A percentile compares a stretch with the other conserved stretches of the same genome.
Conservation (phyloP, 2,113 vertebrate species). For the Bufo bufo region DNA sequence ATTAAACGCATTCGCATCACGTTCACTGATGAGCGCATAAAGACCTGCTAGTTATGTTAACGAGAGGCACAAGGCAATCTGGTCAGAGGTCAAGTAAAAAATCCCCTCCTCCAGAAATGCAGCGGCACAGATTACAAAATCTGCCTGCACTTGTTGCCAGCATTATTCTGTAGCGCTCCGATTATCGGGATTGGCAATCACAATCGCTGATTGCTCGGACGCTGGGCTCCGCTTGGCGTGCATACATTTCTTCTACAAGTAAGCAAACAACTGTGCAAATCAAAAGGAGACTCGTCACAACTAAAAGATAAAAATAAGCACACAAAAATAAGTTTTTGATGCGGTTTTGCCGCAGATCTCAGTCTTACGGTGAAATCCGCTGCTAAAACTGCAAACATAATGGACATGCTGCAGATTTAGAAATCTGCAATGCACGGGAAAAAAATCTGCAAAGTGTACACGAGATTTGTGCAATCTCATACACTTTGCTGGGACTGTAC, state of each 20-base stretch:
- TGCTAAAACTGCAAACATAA: no score
- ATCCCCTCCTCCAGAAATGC: neutral
- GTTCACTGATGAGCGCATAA: neutral
- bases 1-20: no score
- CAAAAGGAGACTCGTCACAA: no score
- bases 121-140: neutral
- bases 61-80: conserved; percentile 26
- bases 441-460: no score
- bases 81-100: conserved; percentile 24
- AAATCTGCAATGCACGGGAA: no score
- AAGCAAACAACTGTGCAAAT: neutral
- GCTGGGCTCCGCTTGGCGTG: neutral
- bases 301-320: no score
- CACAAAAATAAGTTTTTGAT: no score
- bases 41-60: conserved; percentile 11
- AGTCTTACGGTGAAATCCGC: no score
- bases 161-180: neutral
- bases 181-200: neutral
- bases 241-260: neutral
- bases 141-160: neutral
- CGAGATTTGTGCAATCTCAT: no score
- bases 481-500: no score
- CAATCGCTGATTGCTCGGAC: neutral
- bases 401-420: no score
- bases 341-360: no score